Evolutionary conservation across 2,797 vertebrate genomes (phyloP), one percentile per base, ranked within the genome.

Genomic region (Pangasius sanitwongsei): DNA sequence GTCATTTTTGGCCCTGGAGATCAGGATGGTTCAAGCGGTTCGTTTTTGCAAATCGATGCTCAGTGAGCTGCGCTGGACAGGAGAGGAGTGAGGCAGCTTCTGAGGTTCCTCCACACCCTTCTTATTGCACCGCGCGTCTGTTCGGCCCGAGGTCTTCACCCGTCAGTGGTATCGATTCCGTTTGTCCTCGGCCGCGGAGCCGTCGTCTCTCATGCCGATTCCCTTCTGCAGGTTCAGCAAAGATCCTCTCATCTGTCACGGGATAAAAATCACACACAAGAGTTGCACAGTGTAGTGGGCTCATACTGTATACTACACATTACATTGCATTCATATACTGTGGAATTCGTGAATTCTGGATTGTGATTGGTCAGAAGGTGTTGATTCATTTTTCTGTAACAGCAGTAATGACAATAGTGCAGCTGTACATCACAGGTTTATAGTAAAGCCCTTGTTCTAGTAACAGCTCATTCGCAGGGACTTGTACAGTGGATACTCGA

Each of bases 211-310:
- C 92, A 97, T 96, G 82, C 97, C 95, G 82, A 99, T 97, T 92
- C 98, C 98, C 55, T 97, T 97, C 95, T 99, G 98, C 81, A 99
- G 97, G 91, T 97, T 98, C 94, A 97, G 92, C 89, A 99, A 96
- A 11, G 98, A 99, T 92, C 98, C 97, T 94, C 98, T 99, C 98
- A 99, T 99, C 98, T 99, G 95, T 78, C 3, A 69, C 82, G 88
- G 48, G 86, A 89, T 44, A 78, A 78, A 55, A 89, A 23, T 25
- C 31, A 72, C 0, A 74, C 18, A 6, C 23, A 28, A 28, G 20
- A 4, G n/a, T 59, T 16, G 75, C 23, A 41, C 67, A 44, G 13
- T 16, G 1, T 31, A 6, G 9, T 1, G 16, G 3, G 34, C 3
- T 83, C 55, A 28, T 9, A 48, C 41, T 28, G 72, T 0, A 13